Evolutionary conservation across 2,797 vertebrate species (phyloP).

Genomic region (Aldrovandia affinis): DNA sequence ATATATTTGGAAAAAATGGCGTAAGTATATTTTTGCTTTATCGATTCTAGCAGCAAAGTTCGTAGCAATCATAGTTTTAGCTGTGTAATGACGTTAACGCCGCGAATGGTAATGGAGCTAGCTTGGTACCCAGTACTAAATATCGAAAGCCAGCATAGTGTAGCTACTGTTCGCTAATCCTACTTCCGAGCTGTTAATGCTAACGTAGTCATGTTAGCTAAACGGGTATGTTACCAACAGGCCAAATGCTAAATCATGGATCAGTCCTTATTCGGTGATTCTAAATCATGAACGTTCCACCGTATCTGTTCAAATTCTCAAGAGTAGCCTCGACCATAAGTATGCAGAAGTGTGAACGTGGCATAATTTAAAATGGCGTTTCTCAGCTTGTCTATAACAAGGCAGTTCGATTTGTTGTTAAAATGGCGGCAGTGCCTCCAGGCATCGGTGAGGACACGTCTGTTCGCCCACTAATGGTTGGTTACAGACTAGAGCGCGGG

Average conservation of each 20-base stretch:
- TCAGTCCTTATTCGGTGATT: not conserved
- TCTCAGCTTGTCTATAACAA: not conserved
- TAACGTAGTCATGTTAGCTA: not conserved
- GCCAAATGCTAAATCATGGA: not conserved
- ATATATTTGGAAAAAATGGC: constrained; percentile 71
- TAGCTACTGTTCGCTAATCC: too few relatives aligned
- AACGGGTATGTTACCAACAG: not conserved
- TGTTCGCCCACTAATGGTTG: not conserved
- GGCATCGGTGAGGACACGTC: not conserved
- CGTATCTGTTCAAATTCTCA: not conserved
- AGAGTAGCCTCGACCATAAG: too few relatives aligned
- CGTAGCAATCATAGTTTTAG: too few relatives aligned
- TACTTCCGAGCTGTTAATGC: too few relatives aligned
- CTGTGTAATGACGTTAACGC: too few relatives aligned
- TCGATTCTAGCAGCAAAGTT: not conserved
- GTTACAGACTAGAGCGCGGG: not conserved
- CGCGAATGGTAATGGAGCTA: too few relatives aligned
- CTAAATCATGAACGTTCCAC: not conserved
- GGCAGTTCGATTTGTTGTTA: constrained; percentile 36
- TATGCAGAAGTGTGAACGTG: constrained; percentile 47
- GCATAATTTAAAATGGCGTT: constrained; percentile 48
- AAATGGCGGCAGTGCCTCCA: constrained; percentile 63
- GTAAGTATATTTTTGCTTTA: constrained; percentile 66
- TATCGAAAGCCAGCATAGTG: too few relatives aligned
- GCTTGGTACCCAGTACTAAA: too few relatives aligned